Evolutionary conservation across 1,140 invertebrate species (phyloP), one percentile per base, ranked within the genome.

Genomic region (Cotesia vestalis): DNA sequence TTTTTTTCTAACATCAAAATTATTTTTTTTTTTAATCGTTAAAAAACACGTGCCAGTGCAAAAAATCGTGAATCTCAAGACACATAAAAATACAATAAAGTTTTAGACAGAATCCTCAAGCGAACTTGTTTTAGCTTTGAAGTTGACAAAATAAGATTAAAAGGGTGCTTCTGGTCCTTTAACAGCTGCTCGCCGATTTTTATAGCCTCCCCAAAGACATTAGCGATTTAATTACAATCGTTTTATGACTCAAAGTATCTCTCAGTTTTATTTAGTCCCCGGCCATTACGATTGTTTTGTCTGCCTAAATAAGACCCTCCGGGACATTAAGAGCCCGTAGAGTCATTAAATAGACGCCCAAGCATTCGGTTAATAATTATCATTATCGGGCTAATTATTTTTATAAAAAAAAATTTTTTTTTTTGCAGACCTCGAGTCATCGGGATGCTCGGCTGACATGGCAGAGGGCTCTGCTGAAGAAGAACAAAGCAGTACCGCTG

Each of bases 401-500:
- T 27, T 1, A 17, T 12, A 67, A 72, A 59, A 35, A 36, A n/a
- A 46, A 34, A 12, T 52, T 59, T 0, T 46, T 72, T 73, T 66
- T 35, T 73, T 79, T 81, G 69, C 78, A 87, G 86, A 85, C 81
- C 80, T 78, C 80, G 81, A 84, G 72, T 82, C 78, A 77, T 86
- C 85, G 83, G 85, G 83, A 88, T 88, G 85, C 84, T 81, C 82
- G 85, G 84, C 80, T 87, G 86, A 88, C 82, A 88, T 88, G 86
- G 86, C 86, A 81, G 86, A 88, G 80, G 86, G 86, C 80, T 87
- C 84, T 77, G 85, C 85, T 77, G 86, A 88, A 80, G 86, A 88
- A 81, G 86, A 88, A 83, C 85, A 86, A 80, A 86, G 85, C 84
- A 86, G 84, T 85, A 86, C 84, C 75, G 85, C 84, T 83, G 85